Evolutionary conservation across 2,888 invertebrate species (phyloP), one percentile per base, ranked within the genome.

Genomic region (Chrysolina oricalcia): DNA sequence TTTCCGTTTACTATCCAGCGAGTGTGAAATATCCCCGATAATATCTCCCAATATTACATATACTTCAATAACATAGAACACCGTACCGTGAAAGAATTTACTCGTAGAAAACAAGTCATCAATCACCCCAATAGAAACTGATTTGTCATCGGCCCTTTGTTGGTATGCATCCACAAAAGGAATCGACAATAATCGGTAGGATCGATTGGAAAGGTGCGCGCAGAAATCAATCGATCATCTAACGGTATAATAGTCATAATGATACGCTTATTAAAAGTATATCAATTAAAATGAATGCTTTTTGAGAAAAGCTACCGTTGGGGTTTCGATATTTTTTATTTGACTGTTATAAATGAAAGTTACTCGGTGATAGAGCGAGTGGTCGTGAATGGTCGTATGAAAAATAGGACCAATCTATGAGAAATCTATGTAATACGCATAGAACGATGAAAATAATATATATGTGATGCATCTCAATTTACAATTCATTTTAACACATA

Each of bases 211-310:
- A 80, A 80, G 78, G 80, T 80, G 80, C 73, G 74, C 71, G 41
- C 63, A 59, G 21, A 62, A 70, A 75, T 76, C 79, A 48, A 85
- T 85, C 85, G 79, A 85, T 85, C 85, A 85, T 82, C 76, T 74
- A 66, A 43, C 72, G 62, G 78, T 69, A 78, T 79, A 81, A 82
- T 81, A 71, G 77, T 76, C 80, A 82, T 85, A 85, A 86, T 86
- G 86, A 85, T 86, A 86, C 85, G 86, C 84, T 85, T 85, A 84
- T 86, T 86, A 85, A 85, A 86, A 80, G 80, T 83, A 76, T 86
- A 86, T 86, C 86, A 85, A 86, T 75, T 78, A 74, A 64, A 74
- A 66, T 75, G 74, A 72, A 76, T 73, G 53, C 62, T 41, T 19
- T 66, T 40, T 17, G 46, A 43, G 21, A 66, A 17, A 27, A 23